Base-by-base conservation (phyloP, 2,888 invertebrate species). In the Thecocarcelia acutangulata region DNA sequence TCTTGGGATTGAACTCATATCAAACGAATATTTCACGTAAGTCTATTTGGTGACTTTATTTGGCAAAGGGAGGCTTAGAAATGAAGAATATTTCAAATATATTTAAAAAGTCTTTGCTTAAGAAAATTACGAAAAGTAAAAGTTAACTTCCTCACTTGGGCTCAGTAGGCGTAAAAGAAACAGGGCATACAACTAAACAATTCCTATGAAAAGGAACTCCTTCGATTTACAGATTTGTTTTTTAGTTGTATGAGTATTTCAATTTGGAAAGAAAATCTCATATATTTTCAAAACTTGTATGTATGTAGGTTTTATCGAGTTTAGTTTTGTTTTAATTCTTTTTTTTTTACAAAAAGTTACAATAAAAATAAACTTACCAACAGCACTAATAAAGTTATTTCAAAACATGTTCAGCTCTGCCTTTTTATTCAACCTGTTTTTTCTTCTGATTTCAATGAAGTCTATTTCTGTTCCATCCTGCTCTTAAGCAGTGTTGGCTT, bases 331-430 rank as follows among this genome's bases (percentile, higher is more conserved):
- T 21, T 50, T 59, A 24, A 13, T 19, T 15, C 48, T 12, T 5
- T 50, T 63, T 12, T 24, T 46, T 40, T 40, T 11, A 46, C 9
- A 19, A 73, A 54, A 74, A 48, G 15, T 56, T 40, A 58, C 40
- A 58, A 24, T 46, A 33, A 40, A 48, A 74, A 80, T 74, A 74
- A 80, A 74, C 80, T 80, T 74, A 79, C 79, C 79, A 54, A 37
- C 44, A 74, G 17, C 46, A 73, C 15, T 28, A 44, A 54, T 70
- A 66, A 21, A 69, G 63, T 69, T 68, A 44, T 61, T 73, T 61
- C 59, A 46, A 63, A 63, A 54, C 19, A 63, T 68, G 46, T 69
- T 63, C 15, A 40, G 33, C 19, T 28, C 21, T 61, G 66, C 42
- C 37, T 59, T 52, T 42, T 58, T 56, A 24, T 33, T 58, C 9